A percentile compares a stretch with the other conserved stretches of the same genome.
These are phyloP conservation scores for Aselliscus stoliczkanus DNA, from an alignment of 2,797 vertebrate species.

Conservation along the genomic window DNA sequence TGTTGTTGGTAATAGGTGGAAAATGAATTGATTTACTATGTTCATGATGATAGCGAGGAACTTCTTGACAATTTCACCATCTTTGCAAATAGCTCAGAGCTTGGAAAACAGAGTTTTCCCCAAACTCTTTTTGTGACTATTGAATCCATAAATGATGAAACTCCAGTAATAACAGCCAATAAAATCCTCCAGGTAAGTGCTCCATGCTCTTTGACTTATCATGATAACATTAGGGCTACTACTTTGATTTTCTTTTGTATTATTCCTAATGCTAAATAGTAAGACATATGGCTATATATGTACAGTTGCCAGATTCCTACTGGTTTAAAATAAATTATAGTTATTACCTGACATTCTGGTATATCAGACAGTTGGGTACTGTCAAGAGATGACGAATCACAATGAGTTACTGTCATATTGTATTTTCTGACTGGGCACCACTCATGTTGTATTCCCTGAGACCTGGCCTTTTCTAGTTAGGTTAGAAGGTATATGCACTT, in stretches of 20 bases:
- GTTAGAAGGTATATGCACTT: neutral
- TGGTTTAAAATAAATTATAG: neutral
- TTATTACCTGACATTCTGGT: neutral
- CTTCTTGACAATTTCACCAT: conserved; percentile 88
- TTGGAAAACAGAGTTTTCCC: conserved; percentile 89
- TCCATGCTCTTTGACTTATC: neutral
- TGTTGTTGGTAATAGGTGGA: conserved; percentile 85
- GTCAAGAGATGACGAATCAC: neutral
- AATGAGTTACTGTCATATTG: neutral
- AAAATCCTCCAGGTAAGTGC: conserved; percentile 89
- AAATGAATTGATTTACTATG: conserved; percentile 90
- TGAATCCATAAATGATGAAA: conserved; percentile 89
- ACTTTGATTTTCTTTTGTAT: neutral
- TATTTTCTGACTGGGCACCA: neutral
- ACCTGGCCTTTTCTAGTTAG: neutral
- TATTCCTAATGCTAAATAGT: neutral
- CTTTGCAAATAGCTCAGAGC: conserved; percentile 85
- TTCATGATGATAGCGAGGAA: conserved; percentile 90
- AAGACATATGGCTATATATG: neutral
- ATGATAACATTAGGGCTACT: neutral
- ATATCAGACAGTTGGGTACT: neutral
- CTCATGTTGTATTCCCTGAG: neutral
- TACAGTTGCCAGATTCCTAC: neutral
- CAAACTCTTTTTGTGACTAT: conserved; percentile 86
- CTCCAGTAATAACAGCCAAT: conserved; percentile 89